A percentile compares a stretch with the other conserved stretches of the same genome.
These are phyloP conservation scores for Aspiorhynchus laticeps DNA, from an alignment of 2,113 vertebrate genomes.

Conservation along the genomic window DNA sequence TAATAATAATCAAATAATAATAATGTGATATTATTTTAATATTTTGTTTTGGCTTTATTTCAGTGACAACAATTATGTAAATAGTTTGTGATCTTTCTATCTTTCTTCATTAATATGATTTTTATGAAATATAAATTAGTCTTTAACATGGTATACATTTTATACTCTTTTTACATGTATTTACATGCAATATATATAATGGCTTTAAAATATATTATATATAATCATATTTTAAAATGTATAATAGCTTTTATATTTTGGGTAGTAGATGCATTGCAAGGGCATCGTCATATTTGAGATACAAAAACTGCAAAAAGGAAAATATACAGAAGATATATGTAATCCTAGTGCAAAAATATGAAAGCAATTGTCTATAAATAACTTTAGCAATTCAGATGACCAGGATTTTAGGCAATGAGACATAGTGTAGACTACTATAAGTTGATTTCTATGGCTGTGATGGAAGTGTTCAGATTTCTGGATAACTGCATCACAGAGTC, in stretches of 20 bases:
- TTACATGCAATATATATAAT: background rate
- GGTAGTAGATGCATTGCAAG: background rate
- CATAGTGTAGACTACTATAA: background rate
- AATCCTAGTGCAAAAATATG: background rate
- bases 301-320: background rate
- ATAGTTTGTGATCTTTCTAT: background rate
- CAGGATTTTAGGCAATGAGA: background rate
- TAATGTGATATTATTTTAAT: too few relatives aligned
- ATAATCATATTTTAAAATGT: background rate
- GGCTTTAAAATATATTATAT: too few relatives aligned
- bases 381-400: constrained; percentile 5
- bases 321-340: background rate
- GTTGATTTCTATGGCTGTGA: background rate
- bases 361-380: background rate
- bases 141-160: background rate
- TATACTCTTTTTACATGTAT: background rate
- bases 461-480: constrained; percentile 17
- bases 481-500: constrained; percentile 1
- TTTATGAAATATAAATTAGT: background rate
- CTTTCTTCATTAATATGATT: background rate
- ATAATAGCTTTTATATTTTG: background rate
- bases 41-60: too few relatives aligned
- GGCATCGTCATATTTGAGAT: background rate
- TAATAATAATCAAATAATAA: too few relatives aligned
- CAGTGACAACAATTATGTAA: too few relatives aligned